Conservation (phyloP, 1,140 invertebrate species). For the Mycetomoellerius zeteki region DNA sequence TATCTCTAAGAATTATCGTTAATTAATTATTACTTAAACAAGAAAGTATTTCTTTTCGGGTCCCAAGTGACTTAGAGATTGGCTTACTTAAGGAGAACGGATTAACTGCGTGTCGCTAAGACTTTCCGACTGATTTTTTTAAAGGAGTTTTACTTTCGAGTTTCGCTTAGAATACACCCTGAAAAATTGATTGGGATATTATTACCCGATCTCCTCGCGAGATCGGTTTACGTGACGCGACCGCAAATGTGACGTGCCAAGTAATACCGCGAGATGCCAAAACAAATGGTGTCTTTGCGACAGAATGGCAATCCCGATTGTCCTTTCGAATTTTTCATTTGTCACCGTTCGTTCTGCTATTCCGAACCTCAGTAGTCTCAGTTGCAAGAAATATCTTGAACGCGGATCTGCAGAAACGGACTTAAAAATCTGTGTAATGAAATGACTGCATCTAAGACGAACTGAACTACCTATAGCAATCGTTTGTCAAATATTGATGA, state of each 20-base stretch:
- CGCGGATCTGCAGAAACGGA: neutral
- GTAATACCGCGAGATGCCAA: slow-evolving; percentile 26
- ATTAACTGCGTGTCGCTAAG: slow-evolving; percentile 70
- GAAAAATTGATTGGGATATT: slow-evolving; percentile 47
- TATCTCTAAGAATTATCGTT: slow-evolving; percentile 73
- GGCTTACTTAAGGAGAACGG: slow-evolving; percentile 78
- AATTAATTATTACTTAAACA: slow-evolving; percentile 81
- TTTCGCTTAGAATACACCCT: slow-evolving; percentile 49
- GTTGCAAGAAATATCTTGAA: slow-evolving; percentile 60
- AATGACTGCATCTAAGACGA: neutral
- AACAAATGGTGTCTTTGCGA: slow-evolving; percentile 32
- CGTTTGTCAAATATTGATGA: neutral
- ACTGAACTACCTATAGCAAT: neutral
- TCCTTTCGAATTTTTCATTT: neutral
- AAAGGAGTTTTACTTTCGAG: slow-evolving; percentile 50
- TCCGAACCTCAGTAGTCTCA: slow-evolving; percentile 41
- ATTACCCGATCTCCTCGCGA: neutral
- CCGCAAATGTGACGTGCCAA: slow-evolving; percentile 68
- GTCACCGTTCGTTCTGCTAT: neutral
- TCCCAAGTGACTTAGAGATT: slow-evolving; percentile 81
- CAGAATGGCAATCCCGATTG: slow-evolving; percentile 29
- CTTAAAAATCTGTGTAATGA: neutral
- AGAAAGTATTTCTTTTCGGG: slow-evolving; percentile 80
- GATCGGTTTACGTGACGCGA: slow-evolving; percentile 41
- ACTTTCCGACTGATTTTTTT: slow-evolving; percentile 33